These are phyloP conservation scores for Zaprionus davidi DNA, from an alignment of 1,140 invertebrate species.

Conservation along the genomic window DNA sequence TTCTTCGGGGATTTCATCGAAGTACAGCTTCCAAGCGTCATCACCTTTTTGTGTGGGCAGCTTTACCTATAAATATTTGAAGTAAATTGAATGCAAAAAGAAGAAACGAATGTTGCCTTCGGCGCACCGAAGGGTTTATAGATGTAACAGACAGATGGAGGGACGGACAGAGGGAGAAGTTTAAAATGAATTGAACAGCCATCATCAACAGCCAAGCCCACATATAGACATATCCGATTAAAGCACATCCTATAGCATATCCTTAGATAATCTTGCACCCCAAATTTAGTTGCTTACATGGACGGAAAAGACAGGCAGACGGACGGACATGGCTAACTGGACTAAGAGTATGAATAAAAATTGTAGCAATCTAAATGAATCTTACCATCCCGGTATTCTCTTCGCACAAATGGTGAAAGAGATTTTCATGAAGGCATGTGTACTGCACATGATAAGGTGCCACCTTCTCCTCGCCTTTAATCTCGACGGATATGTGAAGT, in stretches of 20 bases:
- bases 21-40: slow-evolving; percentile 99
- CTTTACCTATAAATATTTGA: slow-evolving; percentile 87
- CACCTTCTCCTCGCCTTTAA: slow-evolving; percentile 99
- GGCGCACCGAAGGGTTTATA: no score
- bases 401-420: slow-evolving; percentile 99
- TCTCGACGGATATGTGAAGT: slow-evolving; percentile 99
- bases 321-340: background rate
- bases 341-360: background rate
- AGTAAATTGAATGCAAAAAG: no score
- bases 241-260: no score
- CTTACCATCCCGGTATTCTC: slow-evolving; percentile 90
- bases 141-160: no score
- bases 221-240: no score
- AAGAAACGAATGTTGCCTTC: no score
- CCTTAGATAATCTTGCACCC: no score
- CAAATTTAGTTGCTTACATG: no score
- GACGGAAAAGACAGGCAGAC: background rate
- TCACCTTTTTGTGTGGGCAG: slow-evolving; percentile 96
- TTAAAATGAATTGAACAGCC: no score
- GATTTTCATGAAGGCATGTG: slow-evolving; percentile 99
- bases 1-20: slow-evolving; percentile 98
- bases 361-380: background rate
- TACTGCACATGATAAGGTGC: slow-evolving; percentile 99
- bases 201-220: no score
- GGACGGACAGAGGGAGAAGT: no score